Conservation (phyloP, 1,140 invertebrate species). For the Ceratina calcarata region DNA sequence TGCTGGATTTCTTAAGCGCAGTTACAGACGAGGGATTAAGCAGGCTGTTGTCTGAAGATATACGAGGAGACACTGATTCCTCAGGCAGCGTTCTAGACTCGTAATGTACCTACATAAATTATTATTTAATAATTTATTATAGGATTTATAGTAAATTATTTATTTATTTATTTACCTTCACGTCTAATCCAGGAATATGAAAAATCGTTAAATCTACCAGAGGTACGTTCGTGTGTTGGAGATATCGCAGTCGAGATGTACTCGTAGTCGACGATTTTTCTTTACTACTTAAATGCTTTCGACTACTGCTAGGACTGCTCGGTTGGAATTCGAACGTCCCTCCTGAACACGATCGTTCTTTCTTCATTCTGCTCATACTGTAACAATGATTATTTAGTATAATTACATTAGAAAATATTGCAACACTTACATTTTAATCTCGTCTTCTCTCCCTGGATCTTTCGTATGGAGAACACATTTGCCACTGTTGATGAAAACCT, state of each 20-base stretch:
- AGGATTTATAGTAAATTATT: too few species aligned
- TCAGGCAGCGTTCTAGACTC: slow-evolving; percentile 90
- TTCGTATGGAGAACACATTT: slow-evolving; percentile 98
- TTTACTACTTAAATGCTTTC: slow-evolving; percentile 78
- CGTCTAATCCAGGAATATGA: slow-evolving; percentile 95
- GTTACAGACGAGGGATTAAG: slow-evolving; percentile 68
- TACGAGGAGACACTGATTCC: slow-evolving; percentile 77
- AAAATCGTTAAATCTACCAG: slow-evolving; percentile 94
- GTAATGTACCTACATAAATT: slow-evolving; percentile 87
- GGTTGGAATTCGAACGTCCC: slow-evolving; percentile 85
- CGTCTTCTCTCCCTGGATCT: slow-evolving; percentile 87
- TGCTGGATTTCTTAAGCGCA: slow-evolving; percentile 82
- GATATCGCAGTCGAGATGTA: slow-evolving; percentile 78
- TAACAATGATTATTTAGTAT: too few species aligned
- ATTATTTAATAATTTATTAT: too few species aligned
- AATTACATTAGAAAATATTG: slow-evolving; percentile 54
- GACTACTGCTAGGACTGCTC: slow-evolving; percentile 79
- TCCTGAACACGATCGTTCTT: slow-evolving; percentile 87
- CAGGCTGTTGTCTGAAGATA: slow-evolving; percentile 67
- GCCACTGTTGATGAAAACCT: slow-evolving; percentile 97
- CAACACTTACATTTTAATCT: slow-evolving; percentile 82
- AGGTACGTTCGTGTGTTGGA: slow-evolving; percentile 78
- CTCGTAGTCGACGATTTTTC: slow-evolving; percentile 78
- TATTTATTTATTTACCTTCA: slow-evolving; percentile 93
- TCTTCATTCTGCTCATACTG: slow-evolving; percentile 83